Conservation (phyloP, 2,888 invertebrate genomes). For the Polydrusus cervinus region DNA sequence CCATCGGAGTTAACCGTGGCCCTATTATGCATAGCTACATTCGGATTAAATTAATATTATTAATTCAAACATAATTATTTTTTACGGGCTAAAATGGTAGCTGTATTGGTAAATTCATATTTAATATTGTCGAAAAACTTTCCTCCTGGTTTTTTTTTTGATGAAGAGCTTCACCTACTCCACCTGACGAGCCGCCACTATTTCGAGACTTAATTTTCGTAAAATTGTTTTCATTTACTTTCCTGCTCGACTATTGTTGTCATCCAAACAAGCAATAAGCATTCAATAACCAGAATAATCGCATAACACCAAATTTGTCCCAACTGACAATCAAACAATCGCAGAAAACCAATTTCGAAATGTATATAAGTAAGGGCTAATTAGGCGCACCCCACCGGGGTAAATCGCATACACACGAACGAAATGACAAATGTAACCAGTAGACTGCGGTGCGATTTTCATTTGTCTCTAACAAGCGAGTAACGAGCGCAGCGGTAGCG, state of each 20-base stretch:
- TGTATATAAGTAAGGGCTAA: conserved; percentile 53
- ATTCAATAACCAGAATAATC: conserved; percentile 39
- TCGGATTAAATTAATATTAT: no score
- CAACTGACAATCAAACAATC: conserved; percentile 48
- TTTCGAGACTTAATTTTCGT: no score
- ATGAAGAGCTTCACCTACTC: no score
- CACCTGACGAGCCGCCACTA: no score
- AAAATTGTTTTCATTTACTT: not conserved
- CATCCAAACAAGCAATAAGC: not conserved
- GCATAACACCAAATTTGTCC: conserved; percentile 42
- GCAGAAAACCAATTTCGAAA: conserved; percentile 48
- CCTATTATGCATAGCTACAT: no score
- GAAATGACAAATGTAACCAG: conserved; percentile 61
- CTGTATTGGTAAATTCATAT: no score
- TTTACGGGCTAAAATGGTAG: no score
- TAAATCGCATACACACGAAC: conserved; percentile 36
- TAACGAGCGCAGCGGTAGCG: conserved; percentile 58
- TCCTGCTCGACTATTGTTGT: not conserved
- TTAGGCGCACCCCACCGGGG: conserved; percentile 45
- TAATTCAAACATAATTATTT: no score
- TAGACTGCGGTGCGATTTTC: conserved; percentile 57
- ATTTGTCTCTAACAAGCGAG: conserved; percentile 63
- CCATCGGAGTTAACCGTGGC: no score
- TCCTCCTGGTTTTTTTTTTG: no score
- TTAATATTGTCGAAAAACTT: no score